Percentiles rank a stretch among this genome's conserved stretches.
Evolutionary conservation across 2,113 vertebrate genomes (phyloP).

Genomic region (Hymenochirus boettgeri): DNA sequence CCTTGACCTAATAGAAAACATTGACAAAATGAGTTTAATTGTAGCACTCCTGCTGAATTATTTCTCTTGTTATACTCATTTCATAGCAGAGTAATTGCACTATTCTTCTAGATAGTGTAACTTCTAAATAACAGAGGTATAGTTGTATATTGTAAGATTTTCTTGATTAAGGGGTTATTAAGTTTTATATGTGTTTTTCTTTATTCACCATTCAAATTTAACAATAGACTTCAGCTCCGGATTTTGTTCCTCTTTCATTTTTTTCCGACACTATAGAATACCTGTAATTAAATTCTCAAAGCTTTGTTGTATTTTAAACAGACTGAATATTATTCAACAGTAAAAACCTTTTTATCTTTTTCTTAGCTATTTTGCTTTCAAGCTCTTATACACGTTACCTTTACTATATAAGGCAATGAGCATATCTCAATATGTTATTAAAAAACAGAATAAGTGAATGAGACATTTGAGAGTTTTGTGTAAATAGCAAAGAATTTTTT

Average conservation of each 20-base stretch:
- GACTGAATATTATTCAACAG: constrained; percentile 9
- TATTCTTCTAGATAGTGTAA: constrained; percentile 23
- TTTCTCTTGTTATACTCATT: constrained; percentile 23
- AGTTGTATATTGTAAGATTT: constrained; percentile 21
- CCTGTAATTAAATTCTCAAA: constrained; percentile 21
- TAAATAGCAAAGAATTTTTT: too few species aligned
- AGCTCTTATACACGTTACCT: too few species aligned
- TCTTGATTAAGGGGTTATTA: constrained; percentile 35
- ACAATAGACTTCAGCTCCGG: constrained; percentile 16
- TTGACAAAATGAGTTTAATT: constrained; percentile 5
- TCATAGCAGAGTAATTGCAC: constrained; percentile 25
- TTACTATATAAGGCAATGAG: too few species aligned
- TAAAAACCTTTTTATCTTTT: background rate
- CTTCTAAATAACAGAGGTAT: constrained; percentile 28
- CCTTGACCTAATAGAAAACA: constrained; percentile 35
- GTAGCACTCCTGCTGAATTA: constrained; percentile 29
- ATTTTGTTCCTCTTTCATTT: constrained; percentile 8
- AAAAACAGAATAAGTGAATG: too few species aligned
- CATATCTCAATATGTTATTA: too few species aligned
- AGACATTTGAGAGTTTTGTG: too few species aligned
- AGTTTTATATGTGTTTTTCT: constrained; percentile 18
- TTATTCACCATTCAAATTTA: constrained; percentile 31
- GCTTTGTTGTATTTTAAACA: constrained; percentile 16
- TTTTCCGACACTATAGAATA: constrained; percentile 16
- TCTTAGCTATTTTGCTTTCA: background rate